A percentile compares a stretch with the other conserved stretches of the same genome.
Evolutionary conservation across 2,797 vertebrate genomes (phyloP).

Genomic region (Danio aesculapii): DNA sequence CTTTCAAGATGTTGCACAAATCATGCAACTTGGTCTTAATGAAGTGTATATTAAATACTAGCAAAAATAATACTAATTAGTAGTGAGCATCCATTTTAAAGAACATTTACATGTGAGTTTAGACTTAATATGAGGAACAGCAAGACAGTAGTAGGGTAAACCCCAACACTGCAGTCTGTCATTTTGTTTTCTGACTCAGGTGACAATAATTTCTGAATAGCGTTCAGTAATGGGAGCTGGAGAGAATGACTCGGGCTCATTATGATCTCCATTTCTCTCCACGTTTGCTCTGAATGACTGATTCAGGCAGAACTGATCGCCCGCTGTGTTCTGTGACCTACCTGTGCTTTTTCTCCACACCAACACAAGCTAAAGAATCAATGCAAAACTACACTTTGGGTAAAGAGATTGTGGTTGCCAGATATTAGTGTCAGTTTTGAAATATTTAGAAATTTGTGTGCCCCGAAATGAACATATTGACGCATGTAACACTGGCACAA

Average conservation of each 20-base stretch:
- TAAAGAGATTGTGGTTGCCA: too few species aligned
- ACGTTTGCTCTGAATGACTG: constrained; percentile 79
- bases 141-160: background rate
- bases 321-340: constrained; percentile 77
- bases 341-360: constrained; percentile 48
- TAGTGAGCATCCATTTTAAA: background rate
- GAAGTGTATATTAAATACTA: background rate
- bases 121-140: constrained; percentile 10
- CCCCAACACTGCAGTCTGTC: background rate
- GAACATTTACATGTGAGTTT: background rate
- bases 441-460: too few species aligned
- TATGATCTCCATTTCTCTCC: constrained; percentile 80
- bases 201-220: constrained; percentile 84
- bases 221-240: constrained; percentile 80
- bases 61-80: background rate
- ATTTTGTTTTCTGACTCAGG: constrained; percentile 78
- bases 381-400: background rate
- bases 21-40: too few species aligned
- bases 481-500: too few species aligned
- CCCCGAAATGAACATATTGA: too few species aligned
- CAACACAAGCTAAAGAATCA: constrained; percentile 59
- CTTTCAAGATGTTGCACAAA: too few species aligned
- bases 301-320: constrained; percentile 81
- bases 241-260: constrained; percentile 81
- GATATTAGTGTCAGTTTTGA: too few species aligned